Conservation (phyloP, 2,888 invertebrate genomes). For the Melieria omissa region DNA sequence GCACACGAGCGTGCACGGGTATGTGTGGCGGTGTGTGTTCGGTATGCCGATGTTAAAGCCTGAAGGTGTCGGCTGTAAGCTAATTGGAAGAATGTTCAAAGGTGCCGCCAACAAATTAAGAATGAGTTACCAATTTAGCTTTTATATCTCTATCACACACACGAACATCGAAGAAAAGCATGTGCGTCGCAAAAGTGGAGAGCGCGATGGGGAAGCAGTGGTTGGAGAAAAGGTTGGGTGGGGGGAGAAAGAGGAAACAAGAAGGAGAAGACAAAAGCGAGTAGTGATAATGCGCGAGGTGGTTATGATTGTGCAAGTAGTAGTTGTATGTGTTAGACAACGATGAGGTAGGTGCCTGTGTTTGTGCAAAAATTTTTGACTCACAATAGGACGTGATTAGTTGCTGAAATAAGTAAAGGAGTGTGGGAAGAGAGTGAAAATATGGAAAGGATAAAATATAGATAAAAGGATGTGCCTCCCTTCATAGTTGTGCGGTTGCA, state of each 20-base stretch:
- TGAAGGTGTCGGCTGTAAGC: conserved; percentile 67
- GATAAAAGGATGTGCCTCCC: too few relatives aligned
- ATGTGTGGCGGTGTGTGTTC: conserved; percentile 7
- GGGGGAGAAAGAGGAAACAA: neutral
- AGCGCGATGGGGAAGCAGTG: neutral
- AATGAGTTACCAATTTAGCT: conserved; percentile 58
- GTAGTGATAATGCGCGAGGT: too few relatives aligned
- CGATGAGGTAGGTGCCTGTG: too few relatives aligned
- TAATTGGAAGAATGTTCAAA: conserved; percentile 68
- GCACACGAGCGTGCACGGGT: neutral
- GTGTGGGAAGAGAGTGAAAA: too few relatives aligned
- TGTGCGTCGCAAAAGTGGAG: neutral
- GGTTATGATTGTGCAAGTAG: too few relatives aligned
- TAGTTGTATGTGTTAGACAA: too few relatives aligned
- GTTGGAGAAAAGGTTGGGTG: neutral
- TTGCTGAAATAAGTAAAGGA: too few relatives aligned
- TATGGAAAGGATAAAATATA: too few relatives aligned
- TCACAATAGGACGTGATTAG: too few relatives aligned
- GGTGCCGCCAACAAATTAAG: conserved; percentile 65
- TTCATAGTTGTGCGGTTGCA: too few relatives aligned
- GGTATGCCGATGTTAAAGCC: conserved; percentile 47
- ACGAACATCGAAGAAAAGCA: conserved; percentile 1
- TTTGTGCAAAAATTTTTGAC: too few relatives aligned
- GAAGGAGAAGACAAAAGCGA: too few relatives aligned
- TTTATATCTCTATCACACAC: conserved; percentile 56